These are phyloP conservation scores for Onychomys arenicola DNA, from an alignment of 2,797 vertebrate genomes.

Conservation along the genomic window DNA sequence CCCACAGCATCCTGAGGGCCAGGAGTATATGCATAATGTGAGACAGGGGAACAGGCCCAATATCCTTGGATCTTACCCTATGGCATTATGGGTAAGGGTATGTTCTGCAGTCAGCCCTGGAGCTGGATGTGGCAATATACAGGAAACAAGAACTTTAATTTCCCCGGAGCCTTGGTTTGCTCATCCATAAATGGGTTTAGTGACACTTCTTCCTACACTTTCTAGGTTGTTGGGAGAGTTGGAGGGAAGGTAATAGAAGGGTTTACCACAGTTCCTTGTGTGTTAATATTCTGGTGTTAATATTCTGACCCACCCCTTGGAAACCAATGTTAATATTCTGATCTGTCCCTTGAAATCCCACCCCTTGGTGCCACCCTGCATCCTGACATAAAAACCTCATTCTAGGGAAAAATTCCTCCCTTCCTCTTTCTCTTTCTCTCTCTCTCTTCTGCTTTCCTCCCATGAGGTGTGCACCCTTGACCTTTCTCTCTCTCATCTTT, in stretches of 20 bases:
- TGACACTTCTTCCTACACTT: neutral
- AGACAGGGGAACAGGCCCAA: neutral
- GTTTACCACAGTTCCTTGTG: neutral
- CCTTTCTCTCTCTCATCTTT: too few species aligned
- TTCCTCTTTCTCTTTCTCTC: too few species aligned
- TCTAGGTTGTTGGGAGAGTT: neutral
- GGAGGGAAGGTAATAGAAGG: neutral
- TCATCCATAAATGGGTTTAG: neutral
- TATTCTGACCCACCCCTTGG: too few species aligned
- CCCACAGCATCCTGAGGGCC: neutral
- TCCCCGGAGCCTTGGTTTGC: neutral
- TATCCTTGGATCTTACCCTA: neutral
- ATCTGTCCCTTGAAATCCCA: too few species aligned
- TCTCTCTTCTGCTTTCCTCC: too few species aligned
- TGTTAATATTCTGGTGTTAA: neutral
- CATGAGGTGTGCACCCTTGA: too few species aligned
- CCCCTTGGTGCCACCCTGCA: too few species aligned
- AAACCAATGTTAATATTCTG: too few species aligned
- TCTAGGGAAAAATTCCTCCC: too few species aligned
- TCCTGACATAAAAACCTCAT: too few species aligned
- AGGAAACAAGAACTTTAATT: neutral
- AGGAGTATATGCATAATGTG: rapidly evolving
- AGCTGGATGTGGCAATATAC: neutral
- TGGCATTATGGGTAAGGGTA: neutral
- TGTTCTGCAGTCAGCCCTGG: neutral